Base-by-base conservation (phyloP, 2,888 invertebrate species). In the Deilephila elpenor region DNA sequence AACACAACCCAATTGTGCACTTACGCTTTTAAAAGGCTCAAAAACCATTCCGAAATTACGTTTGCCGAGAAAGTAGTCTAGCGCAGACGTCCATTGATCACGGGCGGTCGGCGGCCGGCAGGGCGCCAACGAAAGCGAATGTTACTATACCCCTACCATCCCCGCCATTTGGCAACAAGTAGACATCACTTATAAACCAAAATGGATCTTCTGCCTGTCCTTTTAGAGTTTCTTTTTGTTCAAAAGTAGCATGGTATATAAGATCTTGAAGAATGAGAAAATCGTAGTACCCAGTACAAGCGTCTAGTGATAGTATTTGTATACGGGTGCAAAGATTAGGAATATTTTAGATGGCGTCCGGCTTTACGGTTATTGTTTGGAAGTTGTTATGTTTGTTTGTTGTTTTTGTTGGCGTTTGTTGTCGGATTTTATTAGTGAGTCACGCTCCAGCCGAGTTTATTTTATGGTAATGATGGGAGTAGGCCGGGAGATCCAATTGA, bases 41-140 rank as follows among this genome's bases (percentile, higher is more conserved):
- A 67, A 73, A 73, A 59, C 37, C 72, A 81, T 83, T 83, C 83
- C 80, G 83, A 88, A 87, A 87, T 84, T 86, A 88, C 88, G 88
- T 83, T 86, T 81, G 83, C 83, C 87, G 91, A 90, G 88, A 91
- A 90, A 89, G 88, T 90, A 88, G 89, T 89, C 88, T 89, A 86
- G 86, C 87, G 88, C 84, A 91, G 91, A 89, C 90, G 83, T 81
- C 86, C 93, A 93, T 93, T 93, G 93, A 93, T 93, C 92, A 91
- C 79, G 82, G 84, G 83, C 84, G 79, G 81, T 79, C 77, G 80
- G 82, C 80, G 82, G 81, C 81, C 85, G 85, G 84, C 84, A 80
- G 78, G 83, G 82, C 83, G 88, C 91, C 88, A 92, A 90, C 91
- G 93, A 93, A 93, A 93, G 93, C 84, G 93, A 93, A 89, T 84